Evolutionary conservation across 2,888 invertebrate species (phyloP).

Genomic region (Hesperia comma): DNA sequence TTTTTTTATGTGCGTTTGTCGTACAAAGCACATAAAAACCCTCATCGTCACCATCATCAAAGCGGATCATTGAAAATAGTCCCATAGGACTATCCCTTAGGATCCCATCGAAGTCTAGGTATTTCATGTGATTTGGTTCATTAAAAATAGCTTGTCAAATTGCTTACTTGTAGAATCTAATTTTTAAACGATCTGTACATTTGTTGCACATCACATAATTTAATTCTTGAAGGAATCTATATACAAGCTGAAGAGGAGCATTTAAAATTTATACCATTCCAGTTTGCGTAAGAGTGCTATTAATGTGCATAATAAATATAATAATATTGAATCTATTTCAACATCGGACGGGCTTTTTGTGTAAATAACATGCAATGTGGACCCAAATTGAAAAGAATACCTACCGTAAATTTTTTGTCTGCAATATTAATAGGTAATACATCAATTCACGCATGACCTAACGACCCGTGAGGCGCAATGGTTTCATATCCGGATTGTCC

Average conservation of each 20-base stretch:
- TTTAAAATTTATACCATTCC: background rate
- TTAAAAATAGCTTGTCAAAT: too few species aligned
- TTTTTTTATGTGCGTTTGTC: too few species aligned
- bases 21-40: too few species aligned
- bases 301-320: constrained; percentile 5
- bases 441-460: too few species aligned
- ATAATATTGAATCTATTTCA: constrained; percentile 7
- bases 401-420: background rate
- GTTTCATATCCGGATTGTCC: too few species aligned
- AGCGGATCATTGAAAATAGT: too few species aligned
- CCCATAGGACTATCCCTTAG: too few species aligned
- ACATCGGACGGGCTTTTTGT: background rate
- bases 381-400: background rate
- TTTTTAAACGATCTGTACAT: background rate
- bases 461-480: too few species aligned
- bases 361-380: background rate
- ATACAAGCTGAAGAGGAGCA: background rate
- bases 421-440: background rate
- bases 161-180: too few species aligned
- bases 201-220: background rate
- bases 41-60: too few species aligned
- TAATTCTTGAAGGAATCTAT: background rate
- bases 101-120: too few species aligned
- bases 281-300: background rate
- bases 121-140: too few species aligned